Conservation (phyloP, 2,113 vertebrate species). For the Zapornia atra region DNA sequence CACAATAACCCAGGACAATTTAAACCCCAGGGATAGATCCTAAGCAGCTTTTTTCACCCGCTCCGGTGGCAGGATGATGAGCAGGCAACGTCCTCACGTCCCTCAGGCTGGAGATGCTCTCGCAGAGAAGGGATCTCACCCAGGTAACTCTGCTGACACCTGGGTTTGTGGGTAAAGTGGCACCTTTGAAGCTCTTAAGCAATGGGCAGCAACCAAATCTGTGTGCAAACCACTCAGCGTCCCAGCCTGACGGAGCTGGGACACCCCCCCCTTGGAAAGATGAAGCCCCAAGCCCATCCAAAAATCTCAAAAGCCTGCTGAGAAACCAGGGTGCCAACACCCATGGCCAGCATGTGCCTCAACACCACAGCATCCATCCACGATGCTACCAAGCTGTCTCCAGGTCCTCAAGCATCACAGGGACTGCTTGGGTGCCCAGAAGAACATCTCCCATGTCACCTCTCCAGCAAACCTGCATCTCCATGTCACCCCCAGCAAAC, state of each 20-base stretch:
- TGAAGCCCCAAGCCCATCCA: not conserved
- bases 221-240: not conserved
- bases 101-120: not conserved
- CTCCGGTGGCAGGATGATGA: not conserved
- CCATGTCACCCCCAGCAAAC: no score
- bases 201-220: not conserved
- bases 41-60: constrained; percentile 53
- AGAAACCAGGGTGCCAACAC: not conserved
- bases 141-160: not conserved
- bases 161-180: not conserved
- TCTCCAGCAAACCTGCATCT: not conserved
- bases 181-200: not conserved
- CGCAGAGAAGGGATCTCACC: not conserved
- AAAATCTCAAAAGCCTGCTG: not conserved
- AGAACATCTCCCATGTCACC: not conserved
- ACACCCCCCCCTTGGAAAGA: not conserved
- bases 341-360: fast-evolving
- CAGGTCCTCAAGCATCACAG: not conserved
- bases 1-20: constrained; percentile 48
- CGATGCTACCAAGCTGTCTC: not conserved
- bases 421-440: not conserved
- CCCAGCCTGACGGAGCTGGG: no score
- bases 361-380: not conserved
- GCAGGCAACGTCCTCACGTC: fast-evolving
- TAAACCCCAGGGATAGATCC: constrained; percentile 41